phyloP scores from a whole-genome alignment of 2,797 vertebrate genomes.

The Microctenopoma steveboyesi region DNA sequence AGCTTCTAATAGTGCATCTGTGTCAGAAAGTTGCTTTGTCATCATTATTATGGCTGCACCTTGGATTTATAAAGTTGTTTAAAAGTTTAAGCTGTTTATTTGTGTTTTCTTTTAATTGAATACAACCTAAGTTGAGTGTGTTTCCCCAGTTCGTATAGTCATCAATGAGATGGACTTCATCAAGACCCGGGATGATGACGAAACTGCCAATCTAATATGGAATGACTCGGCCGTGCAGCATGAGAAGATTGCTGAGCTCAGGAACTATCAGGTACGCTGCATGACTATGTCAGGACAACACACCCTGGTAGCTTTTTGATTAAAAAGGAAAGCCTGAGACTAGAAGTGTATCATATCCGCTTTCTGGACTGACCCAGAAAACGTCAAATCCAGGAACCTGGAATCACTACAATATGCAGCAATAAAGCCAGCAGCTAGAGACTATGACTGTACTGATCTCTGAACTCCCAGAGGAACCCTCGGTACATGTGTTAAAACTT shows the following conservation, averaged over 20 bases:
- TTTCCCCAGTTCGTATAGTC: constrained; percentile 88
- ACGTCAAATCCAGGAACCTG: constrained; percentile 7
- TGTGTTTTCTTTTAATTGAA: constrained; percentile 4
- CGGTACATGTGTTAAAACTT: neutral
- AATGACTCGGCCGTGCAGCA: constrained; percentile 96
- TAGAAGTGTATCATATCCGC: constrained; percentile 12
- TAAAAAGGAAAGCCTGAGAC: constrained; percentile 14
- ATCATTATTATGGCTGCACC: constrained; percentile 1
- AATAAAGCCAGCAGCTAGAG: constrained; percentile 19
- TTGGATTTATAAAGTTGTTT: constrained; percentile 9
- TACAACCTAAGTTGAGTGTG: constrained; percentile 33
- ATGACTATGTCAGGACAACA: constrained; percentile 37
- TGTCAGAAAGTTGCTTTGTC: constrained; percentile 7
- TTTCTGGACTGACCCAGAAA: constrained; percentile 24
- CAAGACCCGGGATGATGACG: constrained; percentile 94
- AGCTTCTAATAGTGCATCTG: constrained; percentile 15
- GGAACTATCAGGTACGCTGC: constrained; percentile 93
- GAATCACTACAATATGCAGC: constrained; percentile 20
- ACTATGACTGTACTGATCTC: constrained; percentile 9
- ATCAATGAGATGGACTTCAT: constrained; percentile 92
- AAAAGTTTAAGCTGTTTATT: neutral
- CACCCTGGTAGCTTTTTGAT: constrained; percentile 19
- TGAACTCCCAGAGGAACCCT: too few species aligned
- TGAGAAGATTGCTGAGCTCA: constrained; percentile 96
- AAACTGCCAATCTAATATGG: constrained; percentile 98